A percentile compares a stretch with the other conserved stretches of the same genome.
Evolutionary conservation across 2,113 vertebrate genomes (phyloP).

Genomic region (Illadopsis cleaveri): DNA sequence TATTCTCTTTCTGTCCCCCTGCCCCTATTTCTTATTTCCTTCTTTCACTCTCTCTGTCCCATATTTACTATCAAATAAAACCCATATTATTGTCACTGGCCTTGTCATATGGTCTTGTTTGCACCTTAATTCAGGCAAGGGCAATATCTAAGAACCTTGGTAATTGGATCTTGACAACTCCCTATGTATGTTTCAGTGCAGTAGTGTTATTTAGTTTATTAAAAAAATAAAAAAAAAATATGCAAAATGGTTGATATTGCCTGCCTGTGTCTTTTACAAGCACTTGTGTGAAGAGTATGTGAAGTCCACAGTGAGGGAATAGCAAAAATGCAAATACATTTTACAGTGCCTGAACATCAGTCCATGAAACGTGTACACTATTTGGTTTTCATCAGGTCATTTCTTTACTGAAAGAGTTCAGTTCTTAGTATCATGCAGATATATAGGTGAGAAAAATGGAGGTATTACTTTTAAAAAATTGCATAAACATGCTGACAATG

Average conservation of each 20-base stretch:
- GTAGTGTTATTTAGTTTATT: not conserved
- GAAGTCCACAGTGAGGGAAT: not conserved
- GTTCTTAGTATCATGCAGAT: not conserved
- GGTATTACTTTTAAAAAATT: not conserved
- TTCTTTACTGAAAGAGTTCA: not conserved
- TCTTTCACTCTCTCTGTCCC: not conserved
- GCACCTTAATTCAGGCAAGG: not conserved
- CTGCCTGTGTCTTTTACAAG: not conserved
- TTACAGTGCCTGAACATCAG: not conserved
- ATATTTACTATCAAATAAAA: not conserved
- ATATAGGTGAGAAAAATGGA: not conserved
- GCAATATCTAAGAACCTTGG: not conserved
- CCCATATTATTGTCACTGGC: not conserved
- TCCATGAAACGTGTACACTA: fast-evolving
- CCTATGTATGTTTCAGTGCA: not conserved
- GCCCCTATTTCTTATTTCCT: too few species aligned
- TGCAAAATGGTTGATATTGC: not conserved
- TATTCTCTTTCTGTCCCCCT: not conserved
- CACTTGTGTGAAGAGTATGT: not conserved
- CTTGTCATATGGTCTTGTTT: not conserved
- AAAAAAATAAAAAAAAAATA: not conserved
- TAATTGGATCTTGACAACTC: not conserved
- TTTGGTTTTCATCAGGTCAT: not conserved
- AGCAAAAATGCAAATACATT: fast-evolving
- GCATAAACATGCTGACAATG: not conserved